A percentile compares a stretch with the other conserved stretches of the same genome.
Evolutionary conservation across 2,797 vertebrate genomes (phyloP).

Genomic region (Myioborus miniatus): DNA sequence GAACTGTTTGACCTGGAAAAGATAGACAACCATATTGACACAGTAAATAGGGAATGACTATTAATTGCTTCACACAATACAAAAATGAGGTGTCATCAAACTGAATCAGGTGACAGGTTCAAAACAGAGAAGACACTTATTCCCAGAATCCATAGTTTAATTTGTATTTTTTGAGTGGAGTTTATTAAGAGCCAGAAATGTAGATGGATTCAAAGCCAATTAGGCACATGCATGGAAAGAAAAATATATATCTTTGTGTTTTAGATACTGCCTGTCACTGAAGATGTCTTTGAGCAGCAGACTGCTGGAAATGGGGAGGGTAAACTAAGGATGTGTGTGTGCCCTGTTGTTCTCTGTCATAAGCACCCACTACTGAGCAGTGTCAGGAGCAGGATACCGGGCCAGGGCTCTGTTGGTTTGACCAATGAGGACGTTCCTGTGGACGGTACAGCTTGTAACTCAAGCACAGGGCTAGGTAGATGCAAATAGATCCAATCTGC

Average conservation of each 20-base stretch:
- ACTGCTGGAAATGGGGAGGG: constrained; percentile 27
- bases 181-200: background rate
- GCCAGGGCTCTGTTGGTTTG: background rate
- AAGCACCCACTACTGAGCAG: background rate
- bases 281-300: constrained; percentile 34
- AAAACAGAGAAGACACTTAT: background rate
- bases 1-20: background rate
- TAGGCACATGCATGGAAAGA: background rate
- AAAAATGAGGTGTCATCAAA: background rate
- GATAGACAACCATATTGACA: background rate
- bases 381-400: background rate
- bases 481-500: background rate
- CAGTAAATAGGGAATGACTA: background rate
- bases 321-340: constrained; percentile 15
- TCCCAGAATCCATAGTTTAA: background rate
- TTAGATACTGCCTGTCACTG: constrained; percentile 25
- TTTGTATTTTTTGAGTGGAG: background rate
- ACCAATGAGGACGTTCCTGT: background rate
- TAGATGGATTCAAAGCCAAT: background rate
- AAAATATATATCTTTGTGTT: background rate
- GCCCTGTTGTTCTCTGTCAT: background rate
- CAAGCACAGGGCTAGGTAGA: background rate
- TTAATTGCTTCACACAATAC: background rate
- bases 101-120: background rate
- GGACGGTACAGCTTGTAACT: background rate